These are phyloP conservation scores for Morelia viridis DNA, from an alignment of 2,797 vertebrate genomes.

Conservation along the genomic window DNA sequence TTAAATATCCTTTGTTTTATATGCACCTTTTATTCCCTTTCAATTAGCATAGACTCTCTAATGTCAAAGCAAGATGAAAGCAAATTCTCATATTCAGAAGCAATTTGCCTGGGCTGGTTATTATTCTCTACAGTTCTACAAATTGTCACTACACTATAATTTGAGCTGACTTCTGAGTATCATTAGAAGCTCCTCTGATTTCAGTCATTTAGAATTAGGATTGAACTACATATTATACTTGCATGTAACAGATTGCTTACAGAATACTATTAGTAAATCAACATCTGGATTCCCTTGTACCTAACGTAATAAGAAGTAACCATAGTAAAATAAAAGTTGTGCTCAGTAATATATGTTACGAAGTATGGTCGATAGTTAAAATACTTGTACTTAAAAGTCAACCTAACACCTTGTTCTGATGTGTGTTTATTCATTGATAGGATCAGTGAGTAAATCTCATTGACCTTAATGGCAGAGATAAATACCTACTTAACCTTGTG, in stretches of 20 bases:
- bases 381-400: background rate
- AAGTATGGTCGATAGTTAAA: background rate
- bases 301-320: background rate
- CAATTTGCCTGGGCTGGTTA: background rate
- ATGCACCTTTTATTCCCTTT: background rate
- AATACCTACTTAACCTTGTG: background rate
- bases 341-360: background rate
- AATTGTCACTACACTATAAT: rapidly evolving
- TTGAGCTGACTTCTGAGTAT: background rate
- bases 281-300: background rate
- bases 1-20: background rate
- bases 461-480: background rate
- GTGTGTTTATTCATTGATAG: background rate
- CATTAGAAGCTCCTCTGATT: background rate
- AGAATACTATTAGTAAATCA: background rate
- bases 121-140: background rate
- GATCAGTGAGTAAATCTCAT: background rate
- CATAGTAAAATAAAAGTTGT: background rate
- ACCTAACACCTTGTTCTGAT: background rate
- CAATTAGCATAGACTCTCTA: background rate
- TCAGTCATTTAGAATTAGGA: background rate
- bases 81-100: rapidly evolving
- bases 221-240: background rate
- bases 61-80: background rate
- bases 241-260: background rate